Base-by-base conservation (phyloP, 2,113 vertebrate species). In the Merops nubicus region DNA sequence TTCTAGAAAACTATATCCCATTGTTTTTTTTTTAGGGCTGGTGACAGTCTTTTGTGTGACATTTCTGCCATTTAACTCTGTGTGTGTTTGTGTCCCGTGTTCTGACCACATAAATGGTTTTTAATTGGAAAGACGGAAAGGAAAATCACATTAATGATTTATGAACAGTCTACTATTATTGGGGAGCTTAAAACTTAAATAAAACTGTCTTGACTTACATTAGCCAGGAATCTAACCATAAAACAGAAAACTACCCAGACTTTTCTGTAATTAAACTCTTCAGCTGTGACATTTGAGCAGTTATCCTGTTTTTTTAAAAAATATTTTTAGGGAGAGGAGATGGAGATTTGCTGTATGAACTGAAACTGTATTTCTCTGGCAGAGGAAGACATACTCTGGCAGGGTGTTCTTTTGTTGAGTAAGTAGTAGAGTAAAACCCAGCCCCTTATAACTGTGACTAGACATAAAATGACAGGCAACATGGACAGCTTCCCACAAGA, bases 21-120 rank as follows among this genome's bases (percentile, higher is more conserved):
- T 5, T 31, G 28, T 47, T 14, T 14, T 47, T 19, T 40, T 88
- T 88, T 70, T 64, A 85, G 25, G 26, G 33, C 16, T 62, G 31
- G 11, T 62, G 31, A 40, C 9, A 76, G 23, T 36, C 47, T 85
- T 85, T 89, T 65, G 48, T 53, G 26, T 59, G 33, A 51, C 7
- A 64, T 85, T 78, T 85, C 60, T 48, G 29, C 23, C 36, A 62
- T 76, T 86, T 76, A 56, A 51, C 47, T 67, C 15, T 38, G 29
- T 76, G 1, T 3, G 0, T 54, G 56, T 5, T 1, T 3, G 0
- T 45, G 22, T 53, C 57, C 18, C 28, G n/a, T 75, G 26, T 64
- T 82, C 43, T 73, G 69, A 85, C 62, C 25, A 53, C 48, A 57
- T 36, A 78, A 91, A 87, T 72, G 25, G 1, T 48, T 85, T 91